phyloP scores from a whole-genome alignment of 2,888 invertebrate genomes.

The Imbricaverruca yamaguchii region DNA sequence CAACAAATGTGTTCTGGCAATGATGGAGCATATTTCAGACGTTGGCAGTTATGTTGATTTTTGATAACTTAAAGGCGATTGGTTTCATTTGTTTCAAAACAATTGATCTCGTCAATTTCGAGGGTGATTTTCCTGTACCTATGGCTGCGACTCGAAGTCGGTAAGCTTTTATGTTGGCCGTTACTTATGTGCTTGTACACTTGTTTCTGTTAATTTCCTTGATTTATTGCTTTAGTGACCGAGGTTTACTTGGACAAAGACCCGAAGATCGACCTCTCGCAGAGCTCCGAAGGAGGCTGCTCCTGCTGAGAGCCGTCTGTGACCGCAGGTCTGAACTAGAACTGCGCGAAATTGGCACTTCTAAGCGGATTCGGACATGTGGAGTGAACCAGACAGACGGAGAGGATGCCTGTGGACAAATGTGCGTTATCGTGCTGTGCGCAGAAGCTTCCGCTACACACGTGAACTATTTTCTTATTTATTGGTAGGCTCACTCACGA shows the following conservation, averaged over 20 bases:
- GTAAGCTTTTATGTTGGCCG: background rate
- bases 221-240: background rate
- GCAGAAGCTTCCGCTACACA: background rate
- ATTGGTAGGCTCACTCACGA: background rate
- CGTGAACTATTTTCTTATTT: constrained; percentile 7
- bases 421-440: background rate
- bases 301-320: constrained; percentile 8
- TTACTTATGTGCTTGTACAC: constrained; percentile 17
- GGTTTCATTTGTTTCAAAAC: too few relatives aligned
- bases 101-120: too few relatives aligned
- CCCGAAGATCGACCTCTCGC: constrained; percentile 19
- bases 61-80: too few relatives aligned
- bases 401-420: background rate
- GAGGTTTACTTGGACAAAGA: constrained; percentile 23
- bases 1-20: too few relatives aligned
- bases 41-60: too few relatives aligned
- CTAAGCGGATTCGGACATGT: background rate
- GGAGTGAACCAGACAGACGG: background rate
- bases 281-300: background rate
- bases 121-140: too few relatives aligned
- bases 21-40: too few relatives aligned
- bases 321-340: background rate
- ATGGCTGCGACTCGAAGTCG: too few relatives aligned
- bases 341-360: background rate
- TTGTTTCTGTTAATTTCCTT: constrained; percentile 24